Conservation (phyloP, 2,888 invertebrate species). For the Phyllotreta striolata region DNA sequence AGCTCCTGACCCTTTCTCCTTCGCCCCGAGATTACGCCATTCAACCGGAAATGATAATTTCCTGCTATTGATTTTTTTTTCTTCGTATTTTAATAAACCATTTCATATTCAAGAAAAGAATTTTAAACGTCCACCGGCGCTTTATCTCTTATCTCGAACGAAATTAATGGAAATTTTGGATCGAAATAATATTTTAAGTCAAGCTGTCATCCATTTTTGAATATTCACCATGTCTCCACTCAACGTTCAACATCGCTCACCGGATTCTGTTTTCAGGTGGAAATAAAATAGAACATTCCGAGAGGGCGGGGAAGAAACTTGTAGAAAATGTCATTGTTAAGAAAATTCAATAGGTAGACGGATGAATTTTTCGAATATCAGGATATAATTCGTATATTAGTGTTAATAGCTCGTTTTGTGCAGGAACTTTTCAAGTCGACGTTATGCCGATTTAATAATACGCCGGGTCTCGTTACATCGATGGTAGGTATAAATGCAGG, state of each 20-base stretch:
- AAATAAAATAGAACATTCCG: no score
- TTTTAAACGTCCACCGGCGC: slow-evolving; percentile 1
- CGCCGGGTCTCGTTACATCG: no score
- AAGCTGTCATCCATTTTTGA: slow-evolving; percentile 8
- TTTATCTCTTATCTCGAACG: slow-evolving; percentile 11
- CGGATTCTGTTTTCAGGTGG: neutral
- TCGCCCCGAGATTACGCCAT: neutral
- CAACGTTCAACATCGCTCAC: neutral
- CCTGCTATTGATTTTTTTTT: slow-evolving; percentile 17
- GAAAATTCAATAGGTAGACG: no score
- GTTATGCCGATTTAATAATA: no score
- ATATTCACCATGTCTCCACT: slow-evolving; percentile 8
- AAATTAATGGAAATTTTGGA: slow-evolving; percentile 12
- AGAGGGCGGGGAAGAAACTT: no score
- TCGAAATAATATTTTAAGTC: slow-evolving; percentile 16
- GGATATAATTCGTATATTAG: no score
- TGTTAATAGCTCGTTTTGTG: no score
- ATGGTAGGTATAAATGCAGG: no score
- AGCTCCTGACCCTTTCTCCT: slow-evolving; percentile 3
- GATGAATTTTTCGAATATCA: no score
- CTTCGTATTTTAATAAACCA: slow-evolving; percentile 13
- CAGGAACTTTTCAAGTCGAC: no score
- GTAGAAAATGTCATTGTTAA: no score
- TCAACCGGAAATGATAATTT: slow-evolving; percentile 18
- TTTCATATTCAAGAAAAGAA: slow-evolving; percentile 12